Conservation (phyloP, 2,888 invertebrate genomes). For the Melieria omissa region DNA sequence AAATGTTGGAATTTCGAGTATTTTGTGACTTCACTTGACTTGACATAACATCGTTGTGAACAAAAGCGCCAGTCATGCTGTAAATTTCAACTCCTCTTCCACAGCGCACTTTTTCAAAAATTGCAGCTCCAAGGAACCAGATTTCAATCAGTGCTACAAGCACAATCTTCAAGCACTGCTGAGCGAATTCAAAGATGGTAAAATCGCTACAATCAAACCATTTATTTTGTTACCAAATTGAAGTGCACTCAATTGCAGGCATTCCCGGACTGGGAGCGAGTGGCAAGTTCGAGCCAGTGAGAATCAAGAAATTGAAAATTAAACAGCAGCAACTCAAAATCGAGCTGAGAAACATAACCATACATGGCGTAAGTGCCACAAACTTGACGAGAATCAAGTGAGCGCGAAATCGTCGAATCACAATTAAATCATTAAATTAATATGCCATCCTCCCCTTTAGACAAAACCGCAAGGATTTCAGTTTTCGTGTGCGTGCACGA, state of each 20-base stretch:
- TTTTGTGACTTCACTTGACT: not conserved
- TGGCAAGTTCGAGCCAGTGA: conserved; percentile 71
- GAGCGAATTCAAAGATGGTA: conserved; percentile 42
- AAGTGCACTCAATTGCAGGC: conserved; percentile 36
- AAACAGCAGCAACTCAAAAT: conserved; percentile 19
- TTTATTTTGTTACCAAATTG: not conserved
- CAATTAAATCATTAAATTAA: not conserved
- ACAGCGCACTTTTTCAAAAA: conserved; percentile 43
- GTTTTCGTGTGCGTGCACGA: conserved; percentile 72
- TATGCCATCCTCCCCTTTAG: conserved; percentile 55
- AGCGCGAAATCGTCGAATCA: not conserved
- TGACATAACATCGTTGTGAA: too few species aligned
- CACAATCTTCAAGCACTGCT: conserved; percentile 43
- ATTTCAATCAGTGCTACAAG: conserved; percentile 43
- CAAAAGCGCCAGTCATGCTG: too few species aligned
- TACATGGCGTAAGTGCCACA: conserved; percentile 12
- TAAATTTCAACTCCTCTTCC: not conserved
- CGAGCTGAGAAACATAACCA: conserved; percentile 6
- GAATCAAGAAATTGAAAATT: conserved; percentile 10
- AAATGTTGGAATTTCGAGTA: not conserved
- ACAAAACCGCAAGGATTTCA: conserved; percentile 73
- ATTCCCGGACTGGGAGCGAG: conserved; percentile 61
- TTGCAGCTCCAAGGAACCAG: conserved; percentile 38
- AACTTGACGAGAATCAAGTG: conserved; percentile 16
- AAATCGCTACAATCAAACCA: not conserved